These are phyloP conservation scores for Pangasius krempfi DNA, from an alignment of 2,797 vertebrate genomes.

Conservation along the genomic window DNA sequence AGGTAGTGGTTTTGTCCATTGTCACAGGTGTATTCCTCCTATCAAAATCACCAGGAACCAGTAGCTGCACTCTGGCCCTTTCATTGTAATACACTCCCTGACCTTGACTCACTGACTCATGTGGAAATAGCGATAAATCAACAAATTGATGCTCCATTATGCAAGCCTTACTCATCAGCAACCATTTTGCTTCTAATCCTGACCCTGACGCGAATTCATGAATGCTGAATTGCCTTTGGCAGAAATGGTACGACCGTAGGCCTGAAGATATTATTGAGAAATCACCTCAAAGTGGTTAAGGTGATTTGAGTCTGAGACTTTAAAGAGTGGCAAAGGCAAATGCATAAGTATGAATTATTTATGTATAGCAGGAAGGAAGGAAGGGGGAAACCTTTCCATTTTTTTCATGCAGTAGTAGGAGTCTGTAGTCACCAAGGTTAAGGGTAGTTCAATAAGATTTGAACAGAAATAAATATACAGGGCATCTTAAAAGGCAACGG, in stretches of 20 bases:
- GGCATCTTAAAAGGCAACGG: not conserved
- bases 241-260: not conserved
- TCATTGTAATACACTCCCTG: conserved; percentile 5
- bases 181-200: conserved; percentile 39
- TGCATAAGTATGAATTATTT: no score
- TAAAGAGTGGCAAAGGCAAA: not conserved
- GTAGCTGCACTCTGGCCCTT: not conserved
- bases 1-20: not conserved
- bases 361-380: not conserved
- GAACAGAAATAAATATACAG: not conserved
- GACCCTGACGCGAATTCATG: not conserved
- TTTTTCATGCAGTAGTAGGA: not conserved
- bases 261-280: conserved; percentile 2
- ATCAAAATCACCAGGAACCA: not conserved
- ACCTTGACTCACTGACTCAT: conserved; percentile 5
- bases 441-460: not conserved
- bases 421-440: not conserved
- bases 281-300: not conserved
- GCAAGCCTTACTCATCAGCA: conserved; percentile 56
- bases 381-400: not conserved
- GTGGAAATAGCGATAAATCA: conserved; percentile 32
- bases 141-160: conserved; percentile 57
- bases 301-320: not conserved
- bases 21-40: not conserved
- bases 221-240: not conserved